Evolutionary conservation across 1,140 invertebrate genomes (phyloP), one percentile per base, ranked within the genome.

Genomic region (Triops longicaudatus): DNA sequence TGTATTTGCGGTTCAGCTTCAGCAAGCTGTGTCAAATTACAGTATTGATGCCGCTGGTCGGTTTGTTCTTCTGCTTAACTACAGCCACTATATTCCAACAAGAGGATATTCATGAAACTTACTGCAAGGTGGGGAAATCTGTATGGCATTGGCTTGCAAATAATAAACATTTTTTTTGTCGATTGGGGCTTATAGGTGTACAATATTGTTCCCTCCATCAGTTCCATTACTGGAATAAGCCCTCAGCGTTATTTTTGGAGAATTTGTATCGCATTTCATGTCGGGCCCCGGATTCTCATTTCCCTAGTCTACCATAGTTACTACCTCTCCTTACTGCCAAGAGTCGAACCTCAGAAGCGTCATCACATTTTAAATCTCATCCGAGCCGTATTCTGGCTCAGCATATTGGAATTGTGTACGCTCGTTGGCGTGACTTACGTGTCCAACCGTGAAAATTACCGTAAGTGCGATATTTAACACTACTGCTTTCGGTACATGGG

Each of bases 361-460:
- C 80, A 80, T 26, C 78, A 77, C 6, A 74, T 82, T 31, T 89
- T 91, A 80, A 87, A 88, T 80, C 85, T 95, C 81, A 87, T 94
- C 43, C 88, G 88, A 79, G 83, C 92, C 27, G 93, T 92, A 80
- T 94, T 93, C 82, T 94, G 91, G 90, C 87, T 91, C 78, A 94
- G 95, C 85, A 88, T 93, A 78, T 87, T 92, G 81, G 94, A 96
- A 86, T 88, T 96, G 78, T 88, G 90, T 74, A 88, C 93, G 50
- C 86, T 96, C 12, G 91, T 92, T 80, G 93, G 93, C 73, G 94
- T 96, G 17, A 95, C 94, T 17, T 96, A 95, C 84, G 93, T 97
- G 83, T 95, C 94, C 42, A 96, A 96, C 84, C 90, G 90, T 83
- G 94, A 96, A 86, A 97, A 97, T 85, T 97, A 96, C 87, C 92